Evolutionary conservation across 1,140 invertebrate genomes (phyloP).

Genomic region (Nephotettix cincticeps): DNA sequence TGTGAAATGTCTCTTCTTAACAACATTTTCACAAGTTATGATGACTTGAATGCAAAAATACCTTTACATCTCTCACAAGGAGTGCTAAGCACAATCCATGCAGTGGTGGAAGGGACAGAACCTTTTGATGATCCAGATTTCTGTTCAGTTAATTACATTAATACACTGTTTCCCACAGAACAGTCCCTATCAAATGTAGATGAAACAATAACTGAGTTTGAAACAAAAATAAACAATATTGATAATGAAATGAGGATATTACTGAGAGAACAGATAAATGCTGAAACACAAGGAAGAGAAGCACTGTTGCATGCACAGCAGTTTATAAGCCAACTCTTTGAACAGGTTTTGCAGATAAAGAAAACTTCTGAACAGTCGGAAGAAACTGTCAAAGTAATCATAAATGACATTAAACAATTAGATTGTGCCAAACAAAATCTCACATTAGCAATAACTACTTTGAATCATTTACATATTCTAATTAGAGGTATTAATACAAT

Average conservation of each 20-base stretch:
- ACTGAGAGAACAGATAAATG: conserved; percentile 82
- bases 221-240: conserved; percentile 76
- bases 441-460: conserved; percentile 93
- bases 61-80: too few relatives aligned
- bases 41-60: too few relatives aligned
- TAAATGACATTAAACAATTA: conserved; percentile 95
- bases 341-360: conserved; percentile 92
- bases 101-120: too few relatives aligned
- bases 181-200: conserved; percentile 95
- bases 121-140: conserved; percentile 91
- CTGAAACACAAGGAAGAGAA: conserved; percentile 68
- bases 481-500: conserved; percentile 86
- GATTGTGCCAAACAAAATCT: conserved; percentile 98
- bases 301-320: conserved; percentile 86
- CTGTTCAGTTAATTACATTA: conserved; percentile 95
- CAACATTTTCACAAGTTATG: too few relatives aligned
- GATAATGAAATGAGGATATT: conserved; percentile 86
- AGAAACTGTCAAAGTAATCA: conserved; percentile 96
- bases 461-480: conserved; percentile 98
- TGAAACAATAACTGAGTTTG: conserved; percentile 88
- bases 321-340: conserved; percentile 87
- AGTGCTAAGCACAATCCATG: too few relatives aligned
- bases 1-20: too few relatives aligned
- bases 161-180: conserved; percentile 95
- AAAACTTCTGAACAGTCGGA: conserved; percentile 93